These are phyloP conservation scores for Etheostoma perlongum DNA, from an alignment of 2,797 vertebrate genomes.

Conservation along the genomic window DNA sequence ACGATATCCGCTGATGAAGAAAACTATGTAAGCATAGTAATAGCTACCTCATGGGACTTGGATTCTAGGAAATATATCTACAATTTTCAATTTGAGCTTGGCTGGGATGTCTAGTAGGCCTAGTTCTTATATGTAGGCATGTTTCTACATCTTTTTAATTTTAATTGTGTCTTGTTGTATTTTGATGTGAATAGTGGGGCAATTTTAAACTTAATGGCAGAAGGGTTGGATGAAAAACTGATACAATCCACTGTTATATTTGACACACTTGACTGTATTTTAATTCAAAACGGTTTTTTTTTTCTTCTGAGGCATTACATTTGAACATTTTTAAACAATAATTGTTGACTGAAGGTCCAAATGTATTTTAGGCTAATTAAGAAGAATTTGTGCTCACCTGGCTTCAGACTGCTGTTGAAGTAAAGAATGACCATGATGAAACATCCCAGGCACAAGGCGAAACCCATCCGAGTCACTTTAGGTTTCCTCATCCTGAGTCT, in stretches of 20 bases:
- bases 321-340: background rate
- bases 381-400: conserved; percentile 80
- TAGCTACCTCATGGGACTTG: background rate
- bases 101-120: background rate
- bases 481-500: conserved; percentile 85
- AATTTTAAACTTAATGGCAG: background rate
- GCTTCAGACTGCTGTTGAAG: conserved; percentile 86
- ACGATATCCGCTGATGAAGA: background rate
- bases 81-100: background rate
- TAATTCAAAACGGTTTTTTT: too few relatives aligned
- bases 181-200: background rate
- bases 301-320: background rate
- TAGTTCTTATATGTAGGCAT: too few relatives aligned
- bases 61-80: background rate
- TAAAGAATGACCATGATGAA: conserved; percentile 87
- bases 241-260: background rate
- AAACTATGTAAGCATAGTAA: background rate
- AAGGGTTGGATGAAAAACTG: background rate
- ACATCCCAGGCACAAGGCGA: conserved; percentile 86
- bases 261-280: background rate
- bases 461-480: conserved; percentile 80
- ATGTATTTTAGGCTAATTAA: background rate
- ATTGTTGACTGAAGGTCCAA: background rate
- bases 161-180: background rate
- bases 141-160: background rate